phyloP scores from a whole-genome alignment of 2,113 vertebrate species.

The Coptodon rendalli region DNA sequence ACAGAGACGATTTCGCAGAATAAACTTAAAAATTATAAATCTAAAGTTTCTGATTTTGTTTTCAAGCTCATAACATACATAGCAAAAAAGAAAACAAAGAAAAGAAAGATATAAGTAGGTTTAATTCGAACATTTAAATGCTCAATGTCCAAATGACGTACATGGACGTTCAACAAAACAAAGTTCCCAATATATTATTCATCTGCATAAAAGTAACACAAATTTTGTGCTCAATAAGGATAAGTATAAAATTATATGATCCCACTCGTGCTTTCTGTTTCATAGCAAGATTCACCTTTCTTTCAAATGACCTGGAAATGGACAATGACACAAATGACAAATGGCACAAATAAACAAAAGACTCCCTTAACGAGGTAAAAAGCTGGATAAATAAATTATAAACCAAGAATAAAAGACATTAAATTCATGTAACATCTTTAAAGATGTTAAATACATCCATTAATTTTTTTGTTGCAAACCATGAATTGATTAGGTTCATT shows the following conservation, averaged over 20 bases:
- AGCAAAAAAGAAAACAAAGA: neutral
- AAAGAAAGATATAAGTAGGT: neutral
- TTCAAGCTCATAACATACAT: neutral
- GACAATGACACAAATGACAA: neutral
- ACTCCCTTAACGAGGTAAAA: neutral
- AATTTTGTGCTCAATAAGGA: neutral
- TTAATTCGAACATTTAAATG: neutral
- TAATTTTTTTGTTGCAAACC: neutral
- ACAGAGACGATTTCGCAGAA: neutral
- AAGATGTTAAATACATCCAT: neutral
- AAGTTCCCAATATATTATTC: neutral
- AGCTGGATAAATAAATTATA: neutral
- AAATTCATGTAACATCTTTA: too few relatives aligned
- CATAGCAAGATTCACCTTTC: neutral
- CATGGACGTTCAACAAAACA: neutral
- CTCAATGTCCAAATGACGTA: neutral
- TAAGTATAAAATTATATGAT: neutral
- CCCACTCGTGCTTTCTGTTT: neutral
- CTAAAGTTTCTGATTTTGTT: neutral
- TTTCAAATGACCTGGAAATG: neutral
- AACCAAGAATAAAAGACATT: too few relatives aligned
- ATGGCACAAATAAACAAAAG: neutral
- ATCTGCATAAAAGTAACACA: neutral
- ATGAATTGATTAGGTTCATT: neutral
- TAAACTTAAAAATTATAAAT: neutral